Base-by-base conservation (phyloP, 23 tunicate genomes). In the Ciona savignyi region DNA sequence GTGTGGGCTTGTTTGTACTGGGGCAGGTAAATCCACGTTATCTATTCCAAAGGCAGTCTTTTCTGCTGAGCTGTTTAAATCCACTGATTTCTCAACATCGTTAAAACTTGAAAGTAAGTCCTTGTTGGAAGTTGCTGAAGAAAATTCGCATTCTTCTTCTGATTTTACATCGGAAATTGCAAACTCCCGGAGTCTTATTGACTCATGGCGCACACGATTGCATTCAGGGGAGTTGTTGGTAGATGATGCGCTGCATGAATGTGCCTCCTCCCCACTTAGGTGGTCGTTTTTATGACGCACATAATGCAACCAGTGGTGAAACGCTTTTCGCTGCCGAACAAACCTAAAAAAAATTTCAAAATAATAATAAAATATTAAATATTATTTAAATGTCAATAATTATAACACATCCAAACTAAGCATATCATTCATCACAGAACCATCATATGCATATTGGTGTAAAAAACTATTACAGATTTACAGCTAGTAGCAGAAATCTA, bases 311-410 rank as follows among this genome's bases (percentile, higher is more conserved):
- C 96, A 88, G 29, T 70, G 68, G 34, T 86, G 75, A 62, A 88
- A 88, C 21, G 87, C 65, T 60, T 88, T 88, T 67, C 96, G 33
- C 56, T 88, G 96, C 23, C 96, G 70, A 9, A 88, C 96, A 88
- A 88, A 88, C 80, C 96, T 88, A 27, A n/a, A n/a, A n/a, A n/a
- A n/a, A n/a, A n/a, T n/a, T n/a, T n/a, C n/a, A n/a, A n/a, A n/a
- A n/a, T n/a, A n/a, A n/a, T n/a, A n/a, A n/a, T n/a, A n/a, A n/a
- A n/a, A n/a, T n/a, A n/a, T n/a, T n/a, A n/a, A n/a, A n/a, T n/a
- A n/a, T n/a, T n/a, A n/a, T n/a, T n/a, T n/a, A n/a, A n/a, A n/a
- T n/a, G n/a, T n/a, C n/a, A n/a, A n/a, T n/a, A n/a, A n/a, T n/a
- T n/a, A n/a, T n/a, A n/a, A n/a, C n/a, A n/a, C n/a, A n/a, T n/a